Percentiles rank a stretch among this genome's conserved stretches.
These are phyloP conservation scores for Clarias gariepinus DNA, from an alignment of 2,113 vertebrate species.

Conservation along the genomic window DNA sequence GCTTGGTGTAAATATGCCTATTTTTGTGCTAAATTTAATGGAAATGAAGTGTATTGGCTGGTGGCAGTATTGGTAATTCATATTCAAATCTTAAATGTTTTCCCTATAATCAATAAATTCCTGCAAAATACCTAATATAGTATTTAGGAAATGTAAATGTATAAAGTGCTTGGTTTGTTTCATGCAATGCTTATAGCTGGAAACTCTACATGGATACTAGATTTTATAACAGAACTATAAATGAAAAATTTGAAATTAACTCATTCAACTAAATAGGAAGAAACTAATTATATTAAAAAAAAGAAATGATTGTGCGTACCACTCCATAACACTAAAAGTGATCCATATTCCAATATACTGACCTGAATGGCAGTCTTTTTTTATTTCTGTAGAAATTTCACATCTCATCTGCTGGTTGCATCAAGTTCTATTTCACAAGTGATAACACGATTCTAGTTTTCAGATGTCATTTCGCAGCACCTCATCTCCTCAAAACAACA, in stretches of 20 bases:
- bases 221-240: not conserved
- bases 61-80: not conserved
- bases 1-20: not conserved
- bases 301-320: not conserved
- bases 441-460: not conserved
- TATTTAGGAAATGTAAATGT: not conserved
- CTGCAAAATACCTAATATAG: not conserved
- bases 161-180: too few relatives aligned
- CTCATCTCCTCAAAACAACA: slow-evolving; percentile 15
- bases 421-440: not conserved
- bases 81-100: not conserved
- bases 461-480: slow-evolving; percentile 5
- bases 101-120: not conserved
- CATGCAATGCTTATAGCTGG: not conserved
- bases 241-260: not conserved
- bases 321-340: not conserved
- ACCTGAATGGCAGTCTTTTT: not conserved
- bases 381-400: not conserved
- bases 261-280: too few relatives aligned
- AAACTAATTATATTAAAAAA: not conserved
- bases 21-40: not conserved
- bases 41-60: not conserved
- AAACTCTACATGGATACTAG: not conserved
- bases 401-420: not conserved
- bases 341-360: not conserved